Conservation (phyloP, 2,888 invertebrate genomes). For the Dermolepida albohirtum region DNA sequence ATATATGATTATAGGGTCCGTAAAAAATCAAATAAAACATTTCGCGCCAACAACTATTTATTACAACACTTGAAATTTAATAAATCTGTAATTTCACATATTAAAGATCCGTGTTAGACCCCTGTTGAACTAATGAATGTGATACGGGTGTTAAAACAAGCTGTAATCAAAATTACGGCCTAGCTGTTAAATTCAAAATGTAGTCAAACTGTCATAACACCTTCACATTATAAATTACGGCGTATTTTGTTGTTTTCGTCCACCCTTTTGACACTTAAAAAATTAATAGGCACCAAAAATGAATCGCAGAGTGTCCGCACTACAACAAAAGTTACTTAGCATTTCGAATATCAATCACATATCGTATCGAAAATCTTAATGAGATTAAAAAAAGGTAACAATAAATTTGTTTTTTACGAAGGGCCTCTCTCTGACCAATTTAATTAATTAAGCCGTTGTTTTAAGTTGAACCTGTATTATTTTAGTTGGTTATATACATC, state of each 20-base stretch:
- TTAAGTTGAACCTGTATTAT: slow-evolving; percentile 9
- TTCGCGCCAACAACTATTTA: too few species aligned
- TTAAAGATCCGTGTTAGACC: slow-evolving; percentile 47
- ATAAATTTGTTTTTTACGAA: slow-evolving; percentile 3
- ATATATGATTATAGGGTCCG: neutral
- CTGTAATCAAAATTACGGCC: slow-evolving; percentile 30
- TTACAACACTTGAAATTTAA: slow-evolving; percentile 41
- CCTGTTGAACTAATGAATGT: slow-evolving; percentile 48
- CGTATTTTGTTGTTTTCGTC: slow-evolving; percentile 1
- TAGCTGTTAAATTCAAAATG: slow-evolving; percentile 5
- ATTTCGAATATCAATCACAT: slow-evolving; percentile 18
- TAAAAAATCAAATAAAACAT: neutral
- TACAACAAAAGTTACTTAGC: slow-evolving; percentile 17
- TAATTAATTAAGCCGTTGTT: slow-evolving; percentile 21
- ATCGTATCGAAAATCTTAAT: slow-evolving; percentile 4
- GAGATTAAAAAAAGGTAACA: neutral
- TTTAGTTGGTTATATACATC: neutral
- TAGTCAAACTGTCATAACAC: slow-evolving; percentile 19
- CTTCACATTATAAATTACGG: slow-evolving; percentile 16
- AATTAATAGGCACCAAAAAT: slow-evolving; percentile 1
- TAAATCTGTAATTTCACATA: slow-evolving; percentile 53
- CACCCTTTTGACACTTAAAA: slow-evolving; percentile 9
- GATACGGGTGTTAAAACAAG: slow-evolving; percentile 49
- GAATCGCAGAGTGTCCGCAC: neutral
- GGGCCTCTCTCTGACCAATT: neutral